A percentile compares a stretch with the other conserved stretches of the same genome.
Evolutionary conservation across 2,888 invertebrate species (phyloP).

Genomic region (Agriopis marginaria): DNA sequence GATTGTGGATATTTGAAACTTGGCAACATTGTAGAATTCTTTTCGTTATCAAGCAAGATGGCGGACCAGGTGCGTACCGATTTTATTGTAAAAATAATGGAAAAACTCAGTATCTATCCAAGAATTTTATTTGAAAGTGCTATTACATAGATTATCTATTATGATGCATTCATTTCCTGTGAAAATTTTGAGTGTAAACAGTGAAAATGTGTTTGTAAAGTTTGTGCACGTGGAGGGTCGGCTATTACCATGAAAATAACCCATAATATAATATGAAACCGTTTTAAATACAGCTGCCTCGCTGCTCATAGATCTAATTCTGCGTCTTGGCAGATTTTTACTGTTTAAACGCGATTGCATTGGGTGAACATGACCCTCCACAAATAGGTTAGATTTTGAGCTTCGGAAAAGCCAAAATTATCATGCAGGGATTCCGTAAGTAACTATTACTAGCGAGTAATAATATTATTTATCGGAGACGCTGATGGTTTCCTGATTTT

Average conservation of each 20-base stretch:
- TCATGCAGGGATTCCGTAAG: not conserved
- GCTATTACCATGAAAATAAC: constrained; percentile 31
- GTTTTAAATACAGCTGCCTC: not conserved
- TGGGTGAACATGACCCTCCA: not conserved
- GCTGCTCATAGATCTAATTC: not conserved
- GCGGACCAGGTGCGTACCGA: constrained; percentile 91
- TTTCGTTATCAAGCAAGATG: constrained; percentile 89
- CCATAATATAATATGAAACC: not conserved
- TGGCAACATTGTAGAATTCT: constrained; percentile 62
- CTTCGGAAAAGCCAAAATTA: not conserved
- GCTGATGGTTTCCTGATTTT: not conserved
- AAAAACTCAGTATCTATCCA: constrained; percentile 38
- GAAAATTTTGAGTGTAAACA: constrained; percentile 46
- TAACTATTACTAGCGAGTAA: not conserved
- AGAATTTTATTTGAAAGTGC: constrained; percentile 41
- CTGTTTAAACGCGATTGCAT: constrained; percentile 4
- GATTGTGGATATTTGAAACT: not conserved
- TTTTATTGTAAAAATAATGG: constrained; percentile 57
- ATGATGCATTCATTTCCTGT: constrained; percentile 31
- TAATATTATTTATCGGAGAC: not conserved
- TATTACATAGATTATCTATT: constrained; percentile 17
- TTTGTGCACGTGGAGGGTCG: constrained; percentile 69
- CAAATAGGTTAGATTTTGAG: constrained; percentile 17
- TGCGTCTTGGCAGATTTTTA: constrained; percentile 4
- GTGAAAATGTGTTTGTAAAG: constrained; percentile 61